phyloP scores from a whole-genome alignment of 2,888 invertebrate genomes.

The Chalcis sispes region DNA sequence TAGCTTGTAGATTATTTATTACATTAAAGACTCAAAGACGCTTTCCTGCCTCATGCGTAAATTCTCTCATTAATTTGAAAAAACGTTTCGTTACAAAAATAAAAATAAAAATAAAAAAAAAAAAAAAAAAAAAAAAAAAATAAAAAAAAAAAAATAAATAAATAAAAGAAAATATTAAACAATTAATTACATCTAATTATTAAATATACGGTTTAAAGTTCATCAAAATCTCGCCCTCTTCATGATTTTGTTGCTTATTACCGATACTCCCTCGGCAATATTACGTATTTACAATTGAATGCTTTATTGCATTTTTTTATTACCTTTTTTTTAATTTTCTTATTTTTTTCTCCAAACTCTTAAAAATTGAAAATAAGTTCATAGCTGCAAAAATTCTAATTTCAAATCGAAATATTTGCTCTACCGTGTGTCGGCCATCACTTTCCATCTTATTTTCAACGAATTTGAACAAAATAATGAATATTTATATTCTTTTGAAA shows the following conservation, averaged over 20 bases:
- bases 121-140: slow-evolving; percentile 12
- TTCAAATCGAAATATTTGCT: slow-evolving; percentile 4
- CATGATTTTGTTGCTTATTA: slow-evolving; percentile 30
- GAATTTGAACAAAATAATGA: slow-evolving; percentile 19
- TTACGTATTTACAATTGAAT: slow-evolving; percentile 53
- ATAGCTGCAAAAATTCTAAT: slow-evolving; percentile 26
- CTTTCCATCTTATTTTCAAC: not conserved
- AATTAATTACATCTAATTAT: slow-evolving; percentile 17
- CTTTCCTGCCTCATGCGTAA: not conserved
- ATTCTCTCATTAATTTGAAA: slow-evolving; percentile 9
- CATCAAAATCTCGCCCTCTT: slow-evolving; percentile 26
- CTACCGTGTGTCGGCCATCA: slow-evolving; percentile 14
- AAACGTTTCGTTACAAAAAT: slow-evolving; percentile 18
- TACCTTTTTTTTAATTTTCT: slow-evolving; percentile 30
- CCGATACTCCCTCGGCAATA: slow-evolving; percentile 14
- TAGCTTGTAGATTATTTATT: slow-evolving; percentile 83
- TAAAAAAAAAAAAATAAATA: slow-evolving; percentile 13
- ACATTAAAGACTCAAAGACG: slow-evolving; percentile 26
- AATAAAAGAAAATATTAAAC: too few species aligned
- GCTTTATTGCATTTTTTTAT: slow-evolving; percentile 13
- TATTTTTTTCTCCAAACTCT: slow-evolving; percentile 29
- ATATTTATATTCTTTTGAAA: slow-evolving; percentile 22
- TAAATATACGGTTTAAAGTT: slow-evolving; percentile 19
- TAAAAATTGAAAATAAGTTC: slow-evolving; percentile 33
- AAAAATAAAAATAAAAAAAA: slow-evolving; percentile 8